Evolutionary conservation across 2,113 vertebrate species (phyloP), one percentile per base, ranked within the genome.

Genomic region (Elgaria multicarinata): DNA sequence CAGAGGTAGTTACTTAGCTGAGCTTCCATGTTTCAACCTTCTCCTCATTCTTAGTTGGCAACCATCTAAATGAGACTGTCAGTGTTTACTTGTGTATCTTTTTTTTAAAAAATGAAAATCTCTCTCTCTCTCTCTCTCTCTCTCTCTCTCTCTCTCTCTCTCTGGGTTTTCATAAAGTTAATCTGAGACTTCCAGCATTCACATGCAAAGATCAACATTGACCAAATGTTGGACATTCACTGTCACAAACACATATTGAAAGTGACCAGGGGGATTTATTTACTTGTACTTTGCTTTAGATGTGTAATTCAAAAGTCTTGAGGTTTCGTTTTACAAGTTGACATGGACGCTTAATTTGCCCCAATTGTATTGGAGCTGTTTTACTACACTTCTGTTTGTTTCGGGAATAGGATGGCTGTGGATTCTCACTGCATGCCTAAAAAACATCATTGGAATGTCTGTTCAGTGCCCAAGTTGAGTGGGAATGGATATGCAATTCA

Each of bases 401-500:
- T 77, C 84, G 67, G 93, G 91, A 81, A 75, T 76, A 92, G 4
- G 77, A 90, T 80, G 75, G 6, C 53, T 31, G 18, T 83, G 89
- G 84, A 91, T 92, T 90, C 1, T 82, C 82, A 31, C 26, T 58
- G 24, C 67, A 76, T 89, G 80, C 85, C 50, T 0, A 39, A 91
- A 87, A 95, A 94, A 94, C 87, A 94, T 89, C 44, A 91, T 4
- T 1, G 33, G 87, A 95, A 92, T 87, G 95, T 92, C 64, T 96
- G 95, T 92, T 94, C 95, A 96, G 91, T 95, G 94, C 92, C 92
- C 82, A 94, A 96, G 93, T 96, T 95, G 93, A 0, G 2, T 93
- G 94, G 89, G 94, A 96, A 96, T 94, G 93, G 94, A 97, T 95
- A 95, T 96, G 96, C 95, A 96, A 97, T 98, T 96, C 96, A 95